A percentile compares a stretch with the other conserved stretches of the same genome.
Conservation (phyloP, 2,797 vertebrate genomes). For the Pyrocephalus nanus region DNA sequence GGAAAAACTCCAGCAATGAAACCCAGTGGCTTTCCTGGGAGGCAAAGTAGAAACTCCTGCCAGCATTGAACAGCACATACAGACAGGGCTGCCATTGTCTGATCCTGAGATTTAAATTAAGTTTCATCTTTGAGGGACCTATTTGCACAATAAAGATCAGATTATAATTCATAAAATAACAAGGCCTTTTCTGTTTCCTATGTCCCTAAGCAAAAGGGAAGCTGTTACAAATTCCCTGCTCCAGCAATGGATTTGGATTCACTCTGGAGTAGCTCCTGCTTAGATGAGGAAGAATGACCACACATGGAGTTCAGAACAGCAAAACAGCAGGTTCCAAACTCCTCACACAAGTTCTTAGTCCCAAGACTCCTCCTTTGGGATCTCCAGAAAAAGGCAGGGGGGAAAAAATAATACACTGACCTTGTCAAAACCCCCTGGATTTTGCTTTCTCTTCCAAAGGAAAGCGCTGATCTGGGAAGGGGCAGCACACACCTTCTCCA, state of each 20-base stretch:
- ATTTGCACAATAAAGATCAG: neutral
- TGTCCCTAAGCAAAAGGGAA: neutral
- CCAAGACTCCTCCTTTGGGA: neutral
- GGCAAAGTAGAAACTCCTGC: neutral
- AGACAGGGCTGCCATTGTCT: fast-evolving
- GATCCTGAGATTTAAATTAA: neutral
- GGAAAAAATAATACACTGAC: fast-evolving
- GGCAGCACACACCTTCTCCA: neutral
- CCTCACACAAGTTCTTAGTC: neutral
- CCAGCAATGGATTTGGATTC: fast-evolving
- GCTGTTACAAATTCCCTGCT: neutral
- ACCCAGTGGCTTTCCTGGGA: neutral
- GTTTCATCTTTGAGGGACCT: neutral
- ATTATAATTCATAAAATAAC: neutral
- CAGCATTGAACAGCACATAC: fast-evolving
- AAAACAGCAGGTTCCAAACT: neutral
- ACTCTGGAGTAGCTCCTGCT: neutral
- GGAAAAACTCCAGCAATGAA: neutral
- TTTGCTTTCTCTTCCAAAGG: neutral
- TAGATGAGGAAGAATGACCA: no score
- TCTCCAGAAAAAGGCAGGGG: neutral
- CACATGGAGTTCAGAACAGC: fast-evolving
- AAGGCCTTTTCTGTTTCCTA: neutral
- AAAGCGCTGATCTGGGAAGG: neutral
- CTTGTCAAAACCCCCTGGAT: neutral